Evolutionary conservation across 2,797 vertebrate species (phyloP), one percentile per base, ranked within the genome.

Genomic region (Semaprochilodus insignis): DNA sequence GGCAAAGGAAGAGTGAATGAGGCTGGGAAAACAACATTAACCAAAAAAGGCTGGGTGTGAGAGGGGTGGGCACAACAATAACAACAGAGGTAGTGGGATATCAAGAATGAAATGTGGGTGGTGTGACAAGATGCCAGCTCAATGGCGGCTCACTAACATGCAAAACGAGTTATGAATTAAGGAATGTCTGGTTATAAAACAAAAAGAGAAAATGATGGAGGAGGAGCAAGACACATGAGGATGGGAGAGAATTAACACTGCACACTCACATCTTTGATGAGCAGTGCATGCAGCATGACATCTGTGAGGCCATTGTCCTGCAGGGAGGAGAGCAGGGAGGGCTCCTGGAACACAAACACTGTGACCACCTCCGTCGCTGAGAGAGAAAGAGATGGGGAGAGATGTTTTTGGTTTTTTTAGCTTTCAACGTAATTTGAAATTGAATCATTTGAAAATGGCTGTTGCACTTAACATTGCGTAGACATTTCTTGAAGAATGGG

Each of bases 261-360:
- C 83, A 87, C 76, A 96, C 97, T 96, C 91, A 99, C 97, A 51
- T 99, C 98, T 95, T 99, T 99, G 93, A 99, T 99, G 89, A 99
- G 97, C 85, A 99, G 95, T 15, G 97, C 97, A 85, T 99, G 97
- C 76, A 99, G 93, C 98, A 99, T 99, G 89, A 99, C 98, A 86
- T 98, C 97, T 36, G 98, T 99, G 57, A 99, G 95, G 74, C 98
- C 97, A 87, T 99, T 99, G 92, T 99, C 98, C 94, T 99, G 98
- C 88, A 99, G 93, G 79, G 98, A 99, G 85, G 97, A 99, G 19
- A 99, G 95, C 81, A 99, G 92, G 60, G 97, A 99, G 80, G 98
- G 98, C 94, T 99, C 97, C 95, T 99, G 97, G 96, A 99, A 99
- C 92, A 99, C 98, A 93, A 99, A 99, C 85, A 99, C 98, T 3